A percentile compares a stretch with the other conserved stretches of the same genome.
Evolutionary conservation across 2,888 invertebrate species (phyloP).

Genomic region (Rhopalosiphum nymphaeae): DNA sequence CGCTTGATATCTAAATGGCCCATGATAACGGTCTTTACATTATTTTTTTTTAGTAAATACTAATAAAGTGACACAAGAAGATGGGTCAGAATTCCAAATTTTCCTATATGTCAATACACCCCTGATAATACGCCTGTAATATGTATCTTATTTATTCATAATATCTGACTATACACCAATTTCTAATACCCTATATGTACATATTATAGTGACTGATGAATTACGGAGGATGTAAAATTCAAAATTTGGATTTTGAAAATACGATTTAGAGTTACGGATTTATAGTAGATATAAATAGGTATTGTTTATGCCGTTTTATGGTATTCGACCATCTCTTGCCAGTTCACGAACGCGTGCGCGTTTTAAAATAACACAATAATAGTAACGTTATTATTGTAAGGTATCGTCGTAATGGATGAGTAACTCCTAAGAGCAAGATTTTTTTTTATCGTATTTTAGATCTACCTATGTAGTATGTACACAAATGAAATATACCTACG

Average conservation of each 20-base stretch:
- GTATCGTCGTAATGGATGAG: constrained; percentile 2
- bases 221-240: neutral
- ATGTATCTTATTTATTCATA: neutral
- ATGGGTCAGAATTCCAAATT: neutral
- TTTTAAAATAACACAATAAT: neutral
- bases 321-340: neutral
- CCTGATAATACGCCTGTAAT: neutral
- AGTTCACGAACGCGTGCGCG: neutral
- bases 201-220: neutral
- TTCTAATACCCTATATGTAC: neutral
- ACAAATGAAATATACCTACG: neutral
- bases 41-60: too few species aligned
- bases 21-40: too few species aligned
- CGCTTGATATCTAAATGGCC: too few species aligned
- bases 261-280: neutral
- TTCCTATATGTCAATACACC: neutral
- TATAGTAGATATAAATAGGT: neutral
- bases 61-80: neutral
- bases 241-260: neutral
- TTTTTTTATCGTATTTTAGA: neutral
- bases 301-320: neutral
- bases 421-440: neutral
- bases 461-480: too few species aligned
- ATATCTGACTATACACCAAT: neutral
- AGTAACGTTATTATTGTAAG: neutral